Percentiles rank a stretch among this genome's conserved stretches.
These are phyloP conservation scores for Tribolium freemani DNA, from an alignment of 2,888 invertebrate genomes.

Conservation along the genomic window DNA sequence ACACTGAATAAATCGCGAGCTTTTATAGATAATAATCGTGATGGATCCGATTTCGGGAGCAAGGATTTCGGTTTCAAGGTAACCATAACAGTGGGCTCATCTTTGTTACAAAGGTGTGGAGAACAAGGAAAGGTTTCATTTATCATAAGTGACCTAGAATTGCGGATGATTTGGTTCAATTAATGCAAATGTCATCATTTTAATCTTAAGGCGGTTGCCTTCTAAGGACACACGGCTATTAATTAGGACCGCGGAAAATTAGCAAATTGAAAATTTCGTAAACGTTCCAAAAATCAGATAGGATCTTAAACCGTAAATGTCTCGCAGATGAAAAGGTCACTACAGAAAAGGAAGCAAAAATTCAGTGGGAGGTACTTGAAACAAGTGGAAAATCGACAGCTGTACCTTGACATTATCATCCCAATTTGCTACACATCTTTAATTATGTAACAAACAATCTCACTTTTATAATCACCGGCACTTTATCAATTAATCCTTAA, in stretches of 20 bases:
- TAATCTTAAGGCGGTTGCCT: conserved; percentile 16
- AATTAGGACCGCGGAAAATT: conserved; percentile 4
- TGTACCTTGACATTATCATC: conserved; percentile 7
- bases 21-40: conserved; percentile 30
- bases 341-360: conserved; percentile 1
- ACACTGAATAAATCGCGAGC: neutral
- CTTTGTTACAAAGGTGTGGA: conserved; percentile 15
- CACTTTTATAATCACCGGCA: too few relatives aligned
- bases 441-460: neutral
- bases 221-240: conserved; percentile 8
- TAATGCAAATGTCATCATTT: conserved; percentile 19
- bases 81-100: conserved; percentile 19
- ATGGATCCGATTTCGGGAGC: conserved; percentile 22
- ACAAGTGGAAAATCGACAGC: neutral
- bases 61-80: conserved; percentile 23
- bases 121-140: conserved; percentile 23
- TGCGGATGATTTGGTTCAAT: conserved; percentile 17
- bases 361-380: neutral
- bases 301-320: neutral
- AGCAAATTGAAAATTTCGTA: neutral
- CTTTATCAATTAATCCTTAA: too few relatives aligned
- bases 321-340: neutral
- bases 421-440: neutral
- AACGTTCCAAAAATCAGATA: neutral
- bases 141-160: conserved; percentile 31